A percentile compares a stretch with the other conserved stretches of the same genome.
These are phyloP conservation scores for Pollachius pollachius DNA, from an alignment of 2,113 vertebrate genomes.

Conservation along the genomic window DNA sequence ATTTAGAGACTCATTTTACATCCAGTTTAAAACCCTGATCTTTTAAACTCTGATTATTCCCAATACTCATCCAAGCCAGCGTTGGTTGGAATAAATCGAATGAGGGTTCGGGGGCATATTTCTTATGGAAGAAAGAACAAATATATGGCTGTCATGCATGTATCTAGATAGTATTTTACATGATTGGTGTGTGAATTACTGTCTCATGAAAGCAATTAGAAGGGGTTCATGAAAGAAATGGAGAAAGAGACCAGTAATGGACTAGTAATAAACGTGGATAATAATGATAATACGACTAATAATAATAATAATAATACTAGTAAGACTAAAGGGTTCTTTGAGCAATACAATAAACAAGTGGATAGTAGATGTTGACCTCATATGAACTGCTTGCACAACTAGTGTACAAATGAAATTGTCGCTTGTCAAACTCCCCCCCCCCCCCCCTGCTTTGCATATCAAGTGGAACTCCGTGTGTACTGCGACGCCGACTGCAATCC, in stretches of 20 bases:
- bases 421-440: slow-evolving; percentile 53
- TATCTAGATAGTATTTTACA: slow-evolving; percentile 63
- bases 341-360: slow-evolving; percentile 59
- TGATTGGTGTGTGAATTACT: slow-evolving; percentile 59
- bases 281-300: neutral
- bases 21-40: no score
- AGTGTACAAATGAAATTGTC: slow-evolving; percentile 67
- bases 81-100: no score
- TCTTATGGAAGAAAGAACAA: neutral
- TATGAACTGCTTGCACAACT: slow-evolving; percentile 67
- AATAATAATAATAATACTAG: no score
- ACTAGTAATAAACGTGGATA: slow-evolving; percentile 51
- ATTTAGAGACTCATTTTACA: no score
- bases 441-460: slow-evolving; percentile 74
- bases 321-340: slow-evolving; percentile 29
- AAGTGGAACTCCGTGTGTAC: slow-evolving; percentile 79
- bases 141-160: slow-evolving; percentile 61
- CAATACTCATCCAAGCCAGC: no score
- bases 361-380: slow-evolving; percentile 64
- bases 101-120: no score
- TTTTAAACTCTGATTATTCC: no score
- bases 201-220: slow-evolving; percentile 47
- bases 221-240: slow-evolving; percentile 15
- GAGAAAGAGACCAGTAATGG: slow-evolving; percentile 20
- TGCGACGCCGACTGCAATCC: slow-evolving; percentile 78